Evolutionary conservation across 1,140 invertebrate species (phyloP), one percentile per base, ranked within the genome.

Genomic region (Macrotrachela quadricornifera): DNA sequence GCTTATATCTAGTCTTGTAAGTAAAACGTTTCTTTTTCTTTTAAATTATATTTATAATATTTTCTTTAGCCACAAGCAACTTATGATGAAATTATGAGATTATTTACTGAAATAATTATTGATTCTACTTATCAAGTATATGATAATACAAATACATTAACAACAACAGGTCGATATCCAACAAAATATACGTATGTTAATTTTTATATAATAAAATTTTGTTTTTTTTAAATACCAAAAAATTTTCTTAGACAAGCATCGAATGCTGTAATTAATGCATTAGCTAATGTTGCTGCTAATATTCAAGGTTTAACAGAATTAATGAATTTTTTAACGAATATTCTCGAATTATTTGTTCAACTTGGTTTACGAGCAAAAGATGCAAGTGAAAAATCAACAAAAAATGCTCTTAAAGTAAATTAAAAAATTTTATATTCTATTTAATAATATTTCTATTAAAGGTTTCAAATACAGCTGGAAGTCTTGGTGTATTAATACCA

Each of bases 281-380:
- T 94, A 46, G 84, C 82, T 13, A 87, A 90, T 66, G 90, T 99
- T 57, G 85, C 90, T 1, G 81, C 82, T 30, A 90, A 90, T 65
- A 77, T 96, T 12, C 78, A 85, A 59, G 85, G 85, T 14, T 83
- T 90, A 60, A 67, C 72, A 6, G 83, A 85, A 55, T 80, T 90
- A 65, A 76, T 82, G 49, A 86, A 94, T 58, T 72, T 97, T 36
- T 66, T 97, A 13, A 79, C 82, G 1, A 75, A 84, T 49, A 71
- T 97, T 21, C 68, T 97, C 13, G 91, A 96, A 72, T 71, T 97
- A 14, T 97, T 96, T 72, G 90, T 97, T 4, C 88, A 95, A 62
- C 78, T 97, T 48, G 94, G 91, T 0, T 70, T 97, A 17, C 91
- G 95, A 66, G 85, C 87, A 0, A 92, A 95, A 72, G 71, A 88